A percentile compares a stretch with the other conserved stretches of the same genome.
Evolutionary conservation across 2,888 invertebrate genomes (phyloP).

Genomic region (Ophonus ardosiacus): DNA sequence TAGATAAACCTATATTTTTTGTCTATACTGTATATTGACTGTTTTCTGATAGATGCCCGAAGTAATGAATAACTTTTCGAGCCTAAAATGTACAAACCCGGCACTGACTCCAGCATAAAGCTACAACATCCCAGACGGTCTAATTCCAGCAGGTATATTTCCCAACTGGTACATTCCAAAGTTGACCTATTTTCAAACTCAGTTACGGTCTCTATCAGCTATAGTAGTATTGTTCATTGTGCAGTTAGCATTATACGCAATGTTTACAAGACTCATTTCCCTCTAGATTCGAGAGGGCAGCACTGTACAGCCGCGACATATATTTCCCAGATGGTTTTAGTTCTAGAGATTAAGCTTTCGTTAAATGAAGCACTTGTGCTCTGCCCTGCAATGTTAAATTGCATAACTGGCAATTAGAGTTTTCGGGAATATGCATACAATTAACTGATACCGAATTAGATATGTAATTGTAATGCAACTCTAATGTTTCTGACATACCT

Average conservation of each 20-base stretch:
- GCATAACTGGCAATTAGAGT: constrained; percentile 46
- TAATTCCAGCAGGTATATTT: constrained; percentile 39
- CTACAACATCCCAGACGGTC: background rate
- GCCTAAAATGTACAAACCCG: too few relatives aligned
- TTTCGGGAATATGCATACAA: constrained; percentile 48
- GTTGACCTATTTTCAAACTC: constrained; percentile 32
- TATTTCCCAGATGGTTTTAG: constrained; percentile 57
- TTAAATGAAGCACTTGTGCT: constrained; percentile 46
- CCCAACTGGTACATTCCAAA: constrained; percentile 40
- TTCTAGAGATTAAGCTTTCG: constrained; percentile 46
- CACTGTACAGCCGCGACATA: constrained; percentile 44
- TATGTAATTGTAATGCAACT: constrained; percentile 30
- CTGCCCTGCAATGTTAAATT: constrained; percentile 11
- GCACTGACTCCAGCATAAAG: too few relatives aligned
- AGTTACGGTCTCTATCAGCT: constrained; percentile 49
- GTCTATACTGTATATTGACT: too few relatives aligned
- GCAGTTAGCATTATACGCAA: constrained; percentile 57
- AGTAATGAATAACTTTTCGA: too few relatives aligned
- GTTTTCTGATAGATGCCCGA: too few relatives aligned
- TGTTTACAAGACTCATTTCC: constrained; percentile 58
- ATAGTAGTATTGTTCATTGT: constrained; percentile 47
- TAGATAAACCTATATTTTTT: too few relatives aligned
- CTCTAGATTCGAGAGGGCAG: constrained; percentile 36
- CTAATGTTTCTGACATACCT: background rate
- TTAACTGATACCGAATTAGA: constrained; percentile 38